phyloP scores from a whole-genome alignment of 2,888 invertebrate genomes.

The Aleiodes testaceus region DNA sequence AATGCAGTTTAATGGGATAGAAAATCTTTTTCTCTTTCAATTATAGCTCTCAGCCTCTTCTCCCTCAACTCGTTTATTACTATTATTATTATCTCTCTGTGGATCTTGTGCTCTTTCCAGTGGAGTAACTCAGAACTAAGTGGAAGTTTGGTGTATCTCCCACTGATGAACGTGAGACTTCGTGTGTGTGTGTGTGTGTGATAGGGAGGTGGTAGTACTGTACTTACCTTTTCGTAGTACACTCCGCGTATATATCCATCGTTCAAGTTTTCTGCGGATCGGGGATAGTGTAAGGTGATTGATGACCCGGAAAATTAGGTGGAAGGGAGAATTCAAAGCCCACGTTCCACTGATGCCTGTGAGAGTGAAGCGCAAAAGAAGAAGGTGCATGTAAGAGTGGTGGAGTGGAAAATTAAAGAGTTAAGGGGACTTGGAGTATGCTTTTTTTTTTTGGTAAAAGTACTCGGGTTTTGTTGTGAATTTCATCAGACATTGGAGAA shows the following conservation, averaged over 20 bases:
- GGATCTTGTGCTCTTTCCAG: conserved; percentile 16
- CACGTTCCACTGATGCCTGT: conserved; percentile 27
- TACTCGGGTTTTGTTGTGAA: not conserved
- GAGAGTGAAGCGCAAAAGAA: conserved; percentile 6
- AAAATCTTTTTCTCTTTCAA: conserved; percentile 14
- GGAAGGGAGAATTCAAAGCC: conserved; percentile 51
- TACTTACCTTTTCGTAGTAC: conserved; percentile 21
- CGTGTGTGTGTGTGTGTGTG: not conserved
- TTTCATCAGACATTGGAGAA: not conserved
- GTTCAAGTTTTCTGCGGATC: conserved; percentile 41
- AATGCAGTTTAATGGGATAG: not conserved
- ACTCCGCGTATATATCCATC: conserved; percentile 27
- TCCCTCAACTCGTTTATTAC: conserved; percentile 10
- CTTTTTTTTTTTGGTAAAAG: not conserved
- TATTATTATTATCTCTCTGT: conserved; percentile 21
- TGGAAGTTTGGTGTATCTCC: conserved; percentile 32
- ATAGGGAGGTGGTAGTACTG: conserved; percentile 2
- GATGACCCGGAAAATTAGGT: conserved; percentile 57
- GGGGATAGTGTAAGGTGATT: conserved; percentile 50
- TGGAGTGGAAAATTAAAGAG: conserved; percentile 51
- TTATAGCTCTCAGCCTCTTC: not conserved
- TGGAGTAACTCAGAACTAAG: conserved; percentile 22
- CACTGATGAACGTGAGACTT: conserved; percentile 16
- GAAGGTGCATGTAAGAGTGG: conserved; percentile 33
- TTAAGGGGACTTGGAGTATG: not conserved